Conservation (phyloP, 2,113 vertebrate species). For the Aptenodytes patagonicus region DNA sequence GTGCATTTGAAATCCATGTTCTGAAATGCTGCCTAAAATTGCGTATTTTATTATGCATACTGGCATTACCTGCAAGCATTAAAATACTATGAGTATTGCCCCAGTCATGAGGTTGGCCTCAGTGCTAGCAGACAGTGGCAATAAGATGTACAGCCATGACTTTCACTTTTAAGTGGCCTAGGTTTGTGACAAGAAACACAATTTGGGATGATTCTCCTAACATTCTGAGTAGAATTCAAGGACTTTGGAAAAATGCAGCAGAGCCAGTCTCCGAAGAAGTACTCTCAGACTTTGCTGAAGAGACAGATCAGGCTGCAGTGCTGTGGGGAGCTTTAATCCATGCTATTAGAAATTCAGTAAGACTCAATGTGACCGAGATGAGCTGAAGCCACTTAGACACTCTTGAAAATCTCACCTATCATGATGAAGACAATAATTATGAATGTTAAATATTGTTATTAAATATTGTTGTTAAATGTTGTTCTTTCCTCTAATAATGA, state of each 20-base stretch:
- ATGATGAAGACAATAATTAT: not conserved
- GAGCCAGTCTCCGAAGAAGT: not conserved
- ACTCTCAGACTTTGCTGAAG: not conserved
- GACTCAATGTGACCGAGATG: not conserved
- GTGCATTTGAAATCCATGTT: not conserved
- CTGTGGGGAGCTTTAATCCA: not conserved
- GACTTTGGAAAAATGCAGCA: not conserved
- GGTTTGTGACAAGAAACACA: not conserved
- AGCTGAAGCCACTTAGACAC: not conserved
- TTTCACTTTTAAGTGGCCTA: not conserved
- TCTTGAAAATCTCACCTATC: not conserved
- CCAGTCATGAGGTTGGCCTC: rapidly evolving
- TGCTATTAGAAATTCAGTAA: not conserved
- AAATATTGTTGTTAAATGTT: not conserved
- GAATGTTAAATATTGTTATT: not conserved
- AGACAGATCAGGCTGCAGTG: not conserved
- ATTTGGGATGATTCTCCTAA: not conserved
- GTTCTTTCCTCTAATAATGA: not conserved
- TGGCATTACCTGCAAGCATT: not conserved
- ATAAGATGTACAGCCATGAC: not conserved
- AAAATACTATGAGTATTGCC: not conserved
- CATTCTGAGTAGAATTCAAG: not conserved
- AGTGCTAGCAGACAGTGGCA: not conserved
- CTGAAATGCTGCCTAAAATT: not conserved
- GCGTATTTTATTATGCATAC: not conserved